These are phyloP conservation scores for Verasper variegatus DNA, from an alignment of 2,113 vertebrate genomes.

Conservation along the genomic window DNA sequence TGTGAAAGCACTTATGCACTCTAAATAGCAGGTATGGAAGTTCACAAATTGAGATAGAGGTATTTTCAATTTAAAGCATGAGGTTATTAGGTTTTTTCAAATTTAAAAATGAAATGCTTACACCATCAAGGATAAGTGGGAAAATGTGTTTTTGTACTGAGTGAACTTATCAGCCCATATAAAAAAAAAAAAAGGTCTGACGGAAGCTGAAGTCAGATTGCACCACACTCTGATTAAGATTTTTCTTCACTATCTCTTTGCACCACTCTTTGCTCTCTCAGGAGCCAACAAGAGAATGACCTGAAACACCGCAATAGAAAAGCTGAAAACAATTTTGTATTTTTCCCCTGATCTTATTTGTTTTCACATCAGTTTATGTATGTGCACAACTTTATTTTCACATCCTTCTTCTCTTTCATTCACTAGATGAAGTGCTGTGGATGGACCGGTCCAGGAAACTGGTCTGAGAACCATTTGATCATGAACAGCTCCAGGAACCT, in stretches of 20 bases:
- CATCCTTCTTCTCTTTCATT: neutral
- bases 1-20: too few relatives aligned
- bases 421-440: conserved; percentile 90
- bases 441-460: conserved; percentile 87
- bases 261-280: conserved; percentile 3
- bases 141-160: too few relatives aligned
- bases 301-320: conserved; percentile 3
- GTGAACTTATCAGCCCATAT: neutral
- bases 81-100: too few relatives aligned
- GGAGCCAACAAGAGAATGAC: conserved; percentile 26
- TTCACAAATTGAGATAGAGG: too few relatives aligned
- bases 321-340: neutral
- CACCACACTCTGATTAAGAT: neutral
- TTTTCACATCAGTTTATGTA: neutral
- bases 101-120: too few relatives aligned
- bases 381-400: neutral
- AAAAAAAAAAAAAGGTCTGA: too few relatives aligned
- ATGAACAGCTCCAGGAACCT: conserved; percentile 66
- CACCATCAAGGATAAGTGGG: too few relatives aligned
- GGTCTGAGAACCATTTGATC: conserved; percentile 84
- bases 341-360: neutral
- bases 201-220: neutral
- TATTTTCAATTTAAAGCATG: too few relatives aligned
- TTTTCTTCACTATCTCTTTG: conserved; percentile 21
- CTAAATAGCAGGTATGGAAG: too few relatives aligned